These are phyloP conservation scores for Galerucella nymphaeae DNA, from an alignment of 2,888 invertebrate genomes.

Conservation along the genomic window DNA sequence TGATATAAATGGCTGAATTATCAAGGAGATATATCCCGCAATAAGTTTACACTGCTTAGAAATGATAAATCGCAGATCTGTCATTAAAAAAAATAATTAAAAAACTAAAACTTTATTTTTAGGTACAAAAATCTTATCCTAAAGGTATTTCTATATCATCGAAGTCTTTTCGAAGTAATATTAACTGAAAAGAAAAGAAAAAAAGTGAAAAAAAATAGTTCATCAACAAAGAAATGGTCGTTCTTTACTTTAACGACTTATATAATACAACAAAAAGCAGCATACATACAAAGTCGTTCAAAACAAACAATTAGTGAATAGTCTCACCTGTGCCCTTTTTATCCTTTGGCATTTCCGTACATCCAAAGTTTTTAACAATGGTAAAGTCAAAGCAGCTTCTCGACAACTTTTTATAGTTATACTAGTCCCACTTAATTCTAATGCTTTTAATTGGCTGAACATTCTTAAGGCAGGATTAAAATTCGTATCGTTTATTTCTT, in stretches of 20 bases:
- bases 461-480: constrained; percentile 54
- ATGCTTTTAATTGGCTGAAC: constrained; percentile 52
- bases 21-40: too few species aligned
- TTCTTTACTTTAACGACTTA: too few species aligned
- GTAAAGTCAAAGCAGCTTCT: constrained; percentile 54
- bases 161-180: constrained; percentile 33
- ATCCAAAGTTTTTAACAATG: constrained; percentile 51
- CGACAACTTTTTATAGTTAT: constrained; percentile 56
- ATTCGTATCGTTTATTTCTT: constrained; percentile 55
- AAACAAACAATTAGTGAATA: not conserved
- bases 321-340: constrained; percentile 52
- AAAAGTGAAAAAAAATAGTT: not conserved
- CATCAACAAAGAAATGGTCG: too few species aligned
- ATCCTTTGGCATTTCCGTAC: constrained; percentile 54
- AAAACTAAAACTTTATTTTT: constrained; percentile 26
- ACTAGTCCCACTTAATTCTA: constrained; percentile 53
- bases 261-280: too few species aligned
- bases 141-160: constrained; percentile 37
- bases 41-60: too few species aligned
- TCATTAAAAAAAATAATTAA: not conserved
- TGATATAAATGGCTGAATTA: too few species aligned
- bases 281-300: too few species aligned
- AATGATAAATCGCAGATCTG: not conserved
- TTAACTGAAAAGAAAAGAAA: constrained; percentile 32
- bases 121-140: constrained; percentile 29